These are phyloP conservation scores for Hephaestus fuliginosus DNA, from an alignment of 2,797 vertebrate species.

Conservation along the genomic window DNA sequence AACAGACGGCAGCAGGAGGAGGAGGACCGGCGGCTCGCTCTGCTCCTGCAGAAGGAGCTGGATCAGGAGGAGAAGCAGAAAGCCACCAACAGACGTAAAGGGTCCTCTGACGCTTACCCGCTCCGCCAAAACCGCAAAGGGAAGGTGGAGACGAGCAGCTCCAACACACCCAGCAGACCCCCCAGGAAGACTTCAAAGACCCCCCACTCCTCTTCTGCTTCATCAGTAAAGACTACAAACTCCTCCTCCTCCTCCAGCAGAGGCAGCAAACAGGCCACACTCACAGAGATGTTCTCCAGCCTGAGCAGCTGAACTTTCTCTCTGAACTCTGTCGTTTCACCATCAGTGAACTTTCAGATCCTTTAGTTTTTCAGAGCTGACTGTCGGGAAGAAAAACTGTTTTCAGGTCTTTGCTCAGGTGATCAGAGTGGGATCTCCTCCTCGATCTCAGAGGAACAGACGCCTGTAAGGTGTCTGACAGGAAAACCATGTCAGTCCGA, in stretches of 20 bases:
- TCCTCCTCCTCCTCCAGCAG: conserved; percentile 19
- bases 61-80: conserved; percentile 82
- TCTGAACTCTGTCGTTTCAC: not conserved
- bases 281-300: conserved; percentile 75
- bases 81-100: conserved; percentile 88
- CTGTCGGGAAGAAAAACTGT: not conserved
- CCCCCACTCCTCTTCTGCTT: not conserved
- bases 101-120: conserved; percentile 88
- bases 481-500: not conserved
- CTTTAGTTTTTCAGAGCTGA: not conserved
- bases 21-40: conserved; percentile 90
- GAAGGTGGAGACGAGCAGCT: not conserved
- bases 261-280: conserved; percentile 71
- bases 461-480: not conserved
- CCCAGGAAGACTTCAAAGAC: not conserved
- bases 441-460: no score
- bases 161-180: not conserved
- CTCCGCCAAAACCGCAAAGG: conserved; percentile 73
- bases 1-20: conserved; percentile 89
- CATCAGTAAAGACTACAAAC: not conserved
- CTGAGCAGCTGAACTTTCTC: conserved; percentile 56
- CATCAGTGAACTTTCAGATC: not conserved
- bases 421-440: no score
- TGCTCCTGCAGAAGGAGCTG: conserved; percentile 89
- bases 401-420: no score